Evolutionary conservation across 2,113 vertebrate species (phyloP), one percentile per base, ranked within the genome.

Genomic region (Xiphophorus hellerii): DNA sequence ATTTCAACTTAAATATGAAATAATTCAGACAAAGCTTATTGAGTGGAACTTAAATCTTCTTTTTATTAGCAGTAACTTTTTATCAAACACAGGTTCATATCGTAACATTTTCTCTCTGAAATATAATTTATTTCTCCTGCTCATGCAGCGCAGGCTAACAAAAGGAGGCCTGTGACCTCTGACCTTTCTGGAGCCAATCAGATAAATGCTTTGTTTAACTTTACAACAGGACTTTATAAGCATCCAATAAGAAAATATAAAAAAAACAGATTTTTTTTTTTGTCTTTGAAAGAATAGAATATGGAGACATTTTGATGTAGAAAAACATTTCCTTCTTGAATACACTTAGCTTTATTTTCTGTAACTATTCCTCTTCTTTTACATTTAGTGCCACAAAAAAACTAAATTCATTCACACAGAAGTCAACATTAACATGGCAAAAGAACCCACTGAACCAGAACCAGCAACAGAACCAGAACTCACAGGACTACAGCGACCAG

Each of bases 401-500:
- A 71, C 51, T 0, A 65, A 61, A 66, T 81, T 70, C 51, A 62
- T 61, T 22, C 66, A 76, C 71, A 78, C 35, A 27, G 85, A 92
- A 95, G 93, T 33, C 92, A n/a, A 82, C 65, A 0, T 7, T 10
- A 58, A 58, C 51, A 58, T 58, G 51, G 51, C 25, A 20, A 94
- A 7, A 73, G 60, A 81, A 44, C 29, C 51, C 71, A 82, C 69
- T 7, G 5, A 65, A 48, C 64, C 12, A 4, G 65, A 29, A 74
- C 29, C 48, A 33, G 35, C n/a, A 88, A 87, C 65, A 69, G 68
- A 80, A 83, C 81, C 69, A 63, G 73, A 73, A 82, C 68, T 68
- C 86, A 93, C 86, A 82, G 85, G 89, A 94, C 91, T 92, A 93
- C 90, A 90, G 82, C 87, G 90, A 94, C 90, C 91, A 92, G 87